phyloP scores from a whole-genome alignment of 2,113 vertebrate genomes.

The Daphoenositta chrysoptera region DNA sequence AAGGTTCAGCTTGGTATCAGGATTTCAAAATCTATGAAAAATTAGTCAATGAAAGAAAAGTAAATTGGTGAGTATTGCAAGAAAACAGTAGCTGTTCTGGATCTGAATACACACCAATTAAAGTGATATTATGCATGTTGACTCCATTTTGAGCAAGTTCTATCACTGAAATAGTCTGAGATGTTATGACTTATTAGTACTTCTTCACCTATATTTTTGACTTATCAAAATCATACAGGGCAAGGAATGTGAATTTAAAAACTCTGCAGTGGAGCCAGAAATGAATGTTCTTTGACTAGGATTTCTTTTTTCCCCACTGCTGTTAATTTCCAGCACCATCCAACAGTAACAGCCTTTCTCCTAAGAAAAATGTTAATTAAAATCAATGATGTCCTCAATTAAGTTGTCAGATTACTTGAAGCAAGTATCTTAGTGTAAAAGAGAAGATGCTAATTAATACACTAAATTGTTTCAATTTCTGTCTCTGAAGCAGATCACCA shows the following conservation, averaged over 20 bases:
- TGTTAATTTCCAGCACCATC: background rate
- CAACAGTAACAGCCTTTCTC: background rate
- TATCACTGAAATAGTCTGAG: background rate
- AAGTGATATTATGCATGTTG: background rate
- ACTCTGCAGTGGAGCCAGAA: background rate
- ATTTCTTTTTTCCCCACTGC: background rate
- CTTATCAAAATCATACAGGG: background rate
- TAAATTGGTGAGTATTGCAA: background rate
- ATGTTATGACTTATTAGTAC: background rate
- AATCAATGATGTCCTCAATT: conserved; percentile 25
- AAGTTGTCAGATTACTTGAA: background rate
- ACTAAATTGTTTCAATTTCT: conserved; percentile 16
- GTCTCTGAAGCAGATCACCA: background rate
- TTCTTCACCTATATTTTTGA: background rate
- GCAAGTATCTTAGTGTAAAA: background rate
- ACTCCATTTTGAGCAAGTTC: background rate
- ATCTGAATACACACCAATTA: background rate
- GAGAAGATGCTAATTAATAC: background rate
- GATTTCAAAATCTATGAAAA: background rate
- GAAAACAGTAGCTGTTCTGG: background rate
- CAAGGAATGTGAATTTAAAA: background rate
- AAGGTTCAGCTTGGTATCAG: background rate
- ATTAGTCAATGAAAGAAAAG: background rate
- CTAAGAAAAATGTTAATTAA: conserved; percentile 30
- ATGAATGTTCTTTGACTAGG: background rate